These are phyloP conservation scores for Stomorhina lunata DNA, from an alignment of 2,888 invertebrate genomes.

Conservation along the genomic window DNA sequence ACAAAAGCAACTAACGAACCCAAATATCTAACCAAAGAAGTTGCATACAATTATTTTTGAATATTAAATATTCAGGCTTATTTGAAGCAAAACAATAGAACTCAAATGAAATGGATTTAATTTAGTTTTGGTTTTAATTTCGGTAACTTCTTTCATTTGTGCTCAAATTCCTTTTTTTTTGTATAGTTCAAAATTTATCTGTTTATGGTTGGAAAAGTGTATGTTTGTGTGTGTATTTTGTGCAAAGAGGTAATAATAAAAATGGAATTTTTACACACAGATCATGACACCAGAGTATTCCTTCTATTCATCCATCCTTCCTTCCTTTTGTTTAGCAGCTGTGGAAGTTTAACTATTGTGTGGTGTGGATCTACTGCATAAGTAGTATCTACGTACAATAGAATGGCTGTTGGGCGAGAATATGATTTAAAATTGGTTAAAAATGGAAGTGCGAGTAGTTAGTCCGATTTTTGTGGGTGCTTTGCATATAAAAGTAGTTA, in stretches of 20 bases:
- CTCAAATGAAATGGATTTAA: conserved; percentile 42
- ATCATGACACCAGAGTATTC: too few relatives aligned
- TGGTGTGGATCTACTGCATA: background rate
- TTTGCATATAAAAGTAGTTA: conserved; percentile 76
- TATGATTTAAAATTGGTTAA: conserved; percentile 25
- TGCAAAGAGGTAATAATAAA: conserved; percentile 34
- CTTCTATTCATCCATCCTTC: too few relatives aligned
- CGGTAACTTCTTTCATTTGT: conserved; percentile 29
- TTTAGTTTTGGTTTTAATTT: conserved; percentile 51
- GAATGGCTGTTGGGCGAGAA: background rate
- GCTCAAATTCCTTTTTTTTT: background rate
- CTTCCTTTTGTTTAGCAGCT: conserved; percentile 60
- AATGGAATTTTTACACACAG: conserved; percentile 44
- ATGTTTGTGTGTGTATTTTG: background rate
- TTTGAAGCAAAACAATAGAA: conserved; percentile 40
- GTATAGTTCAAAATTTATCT: background rate
- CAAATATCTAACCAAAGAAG: background rate
- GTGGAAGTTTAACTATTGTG: background rate
- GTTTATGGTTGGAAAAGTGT: background rate
- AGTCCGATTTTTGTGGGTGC: conserved; percentile 69
- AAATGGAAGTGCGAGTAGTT: conserved; percentile 44
- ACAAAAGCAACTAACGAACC: conserved; percentile 3
- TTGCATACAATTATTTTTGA: background rate
- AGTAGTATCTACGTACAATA: background rate
- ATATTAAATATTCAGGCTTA: conserved; percentile 53